A percentile compares a stretch with the other conserved stretches of the same genome.
phyloP scores from a whole-genome alignment of 2,797 vertebrate genomes.

The Clarias platycephalus region DNA sequence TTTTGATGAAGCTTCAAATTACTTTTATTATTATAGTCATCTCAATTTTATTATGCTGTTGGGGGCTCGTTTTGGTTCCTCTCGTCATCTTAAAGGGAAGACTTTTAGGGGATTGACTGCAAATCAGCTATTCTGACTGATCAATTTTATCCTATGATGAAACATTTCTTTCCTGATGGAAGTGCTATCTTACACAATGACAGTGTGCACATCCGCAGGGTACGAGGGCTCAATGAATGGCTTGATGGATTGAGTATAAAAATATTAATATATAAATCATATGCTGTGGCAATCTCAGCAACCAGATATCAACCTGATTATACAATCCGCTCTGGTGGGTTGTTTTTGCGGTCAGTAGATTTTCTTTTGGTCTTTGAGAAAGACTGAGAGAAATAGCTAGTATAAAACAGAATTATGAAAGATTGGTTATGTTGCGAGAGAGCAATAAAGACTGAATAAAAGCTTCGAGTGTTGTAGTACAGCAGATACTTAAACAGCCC shows the following conservation, averaged over 20 bases:
- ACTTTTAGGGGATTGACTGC: background rate
- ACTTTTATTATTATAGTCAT: background rate
- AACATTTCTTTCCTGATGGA: background rate
- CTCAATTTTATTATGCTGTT: background rate
- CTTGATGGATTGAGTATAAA: background rate
- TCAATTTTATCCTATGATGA: background rate
- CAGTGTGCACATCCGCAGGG: too few relatives aligned
- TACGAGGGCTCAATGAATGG: background rate
- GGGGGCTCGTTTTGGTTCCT: background rate
- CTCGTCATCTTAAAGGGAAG: background rate
- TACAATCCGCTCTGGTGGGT: background rate
- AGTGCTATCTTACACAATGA: background rate
- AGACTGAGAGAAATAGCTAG: background rate
- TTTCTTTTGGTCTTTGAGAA: too few relatives aligned
- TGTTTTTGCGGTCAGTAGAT: background rate
- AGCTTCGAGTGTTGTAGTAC: background rate
- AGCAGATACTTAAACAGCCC: conserved; percentile 22
- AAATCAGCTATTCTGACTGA: background rate
- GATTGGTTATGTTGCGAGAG: background rate
- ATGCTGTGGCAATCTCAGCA: background rate
- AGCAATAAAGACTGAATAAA: conserved; percentile 23
- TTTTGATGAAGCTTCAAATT: background rate
- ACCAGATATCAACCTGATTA: background rate
- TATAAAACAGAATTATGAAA: conserved; percentile 25
- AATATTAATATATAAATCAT: background rate